Evolutionary conservation across 2,113 vertebrate genomes (phyloP).

Genomic region (Calidris pygmaea): DNA sequence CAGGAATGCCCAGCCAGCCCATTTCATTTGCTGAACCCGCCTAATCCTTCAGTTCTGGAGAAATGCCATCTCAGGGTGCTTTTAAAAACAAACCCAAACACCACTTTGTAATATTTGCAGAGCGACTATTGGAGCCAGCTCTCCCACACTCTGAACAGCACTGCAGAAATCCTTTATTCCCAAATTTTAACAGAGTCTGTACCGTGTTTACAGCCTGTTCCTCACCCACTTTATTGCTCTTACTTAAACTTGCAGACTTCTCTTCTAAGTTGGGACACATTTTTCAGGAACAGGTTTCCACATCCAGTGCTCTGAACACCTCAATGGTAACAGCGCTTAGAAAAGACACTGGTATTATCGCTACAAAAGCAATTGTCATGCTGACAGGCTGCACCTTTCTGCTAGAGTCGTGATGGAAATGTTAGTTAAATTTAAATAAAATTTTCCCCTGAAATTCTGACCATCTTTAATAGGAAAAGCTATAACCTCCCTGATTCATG

Average conservation of each 20-base stretch:
- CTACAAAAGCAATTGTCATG: neutral
- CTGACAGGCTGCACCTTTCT: neutral
- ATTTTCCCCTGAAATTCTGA: neutral
- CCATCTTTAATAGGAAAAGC: constrained; percentile 3
- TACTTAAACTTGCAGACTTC: neutral
- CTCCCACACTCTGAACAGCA: neutral
- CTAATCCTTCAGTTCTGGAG: constrained; percentile 3
- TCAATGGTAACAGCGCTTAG: neutral
- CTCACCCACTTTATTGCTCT: neutral
- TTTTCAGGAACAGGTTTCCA: neutral
- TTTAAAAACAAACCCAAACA: neutral
- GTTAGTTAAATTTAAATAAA: constrained; percentile 28
- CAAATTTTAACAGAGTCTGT: neutral
- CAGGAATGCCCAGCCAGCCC: neutral
- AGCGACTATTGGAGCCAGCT: neutral
- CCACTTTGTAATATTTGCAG: neutral
- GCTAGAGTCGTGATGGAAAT: neutral
- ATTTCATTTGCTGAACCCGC: neutral
- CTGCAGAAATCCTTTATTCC: neutral
- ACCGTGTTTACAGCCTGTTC: neutral
- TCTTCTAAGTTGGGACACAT: neutral
- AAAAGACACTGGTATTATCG: neutral
- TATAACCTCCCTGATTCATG: neutral
- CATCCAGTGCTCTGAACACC: neutral
- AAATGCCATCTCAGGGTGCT: neutral